Evolutionary conservation across 2,797 vertebrate genomes (phyloP), one percentile per base, ranked within the genome.

Genomic region (Myotis vivesi): DNA sequence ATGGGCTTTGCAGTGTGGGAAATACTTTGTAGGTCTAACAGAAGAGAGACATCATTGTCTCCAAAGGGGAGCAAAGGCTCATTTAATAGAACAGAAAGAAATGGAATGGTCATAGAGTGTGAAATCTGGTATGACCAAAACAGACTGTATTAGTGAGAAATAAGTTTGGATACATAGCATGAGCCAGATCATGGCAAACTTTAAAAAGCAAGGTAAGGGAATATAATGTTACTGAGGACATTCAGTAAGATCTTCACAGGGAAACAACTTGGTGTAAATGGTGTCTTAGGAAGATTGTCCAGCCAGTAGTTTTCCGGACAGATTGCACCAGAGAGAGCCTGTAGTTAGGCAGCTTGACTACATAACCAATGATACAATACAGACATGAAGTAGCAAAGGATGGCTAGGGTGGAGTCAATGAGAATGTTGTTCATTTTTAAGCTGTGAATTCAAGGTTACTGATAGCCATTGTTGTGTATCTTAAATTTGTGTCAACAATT

Each of bases 401-500:
- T 64, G 12, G 13, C 73, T 84, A 20, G 2, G 3, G 22, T 66
- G 33, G 11, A 46, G 83, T 71, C 33, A 57, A 17, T 85, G 49
- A 62, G 3, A 69, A 51, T 81, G 5, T 1, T 87, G 12, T 71
- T 68, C 46, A 72, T 55, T 36, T 87, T 88, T 88, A 91, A 88
- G 12, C 30, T 88, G 23, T 80, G 23, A 77, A 66, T 88, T 88
- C 30, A 82, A 71, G 20, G 23, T 79, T 68, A 53, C 7, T 10
- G 41, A 46, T 28, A 95, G 23, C 23, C 44, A 41, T 81, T 28
- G 7, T 13, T 94, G 4, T 71, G 44, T 28, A 36, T 57, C 22
- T 87, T 93, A 75, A 68, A 95, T 68, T 68, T 44, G 3, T 55
- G 91, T 94, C 22, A 76, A 94, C 17, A 80, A 25, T 53, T 96